Conservation (phyloP, 2,113 vertebrate species). For the Bos javanicus region DNA sequence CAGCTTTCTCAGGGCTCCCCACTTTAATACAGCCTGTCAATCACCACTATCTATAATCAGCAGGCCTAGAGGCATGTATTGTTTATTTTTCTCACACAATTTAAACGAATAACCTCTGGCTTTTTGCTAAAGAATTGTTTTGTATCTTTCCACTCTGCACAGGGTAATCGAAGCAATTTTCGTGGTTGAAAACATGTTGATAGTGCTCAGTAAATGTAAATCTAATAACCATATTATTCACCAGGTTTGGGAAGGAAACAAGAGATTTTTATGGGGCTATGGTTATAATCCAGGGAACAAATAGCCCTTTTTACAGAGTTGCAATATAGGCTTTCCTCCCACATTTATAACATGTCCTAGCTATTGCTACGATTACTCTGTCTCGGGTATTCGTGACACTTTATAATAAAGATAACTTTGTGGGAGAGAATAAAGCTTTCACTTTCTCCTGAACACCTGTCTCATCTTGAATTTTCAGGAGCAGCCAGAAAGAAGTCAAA, state of each 20-base stretch:
- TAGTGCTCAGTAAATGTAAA: constrained; percentile 2
- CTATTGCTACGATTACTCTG: background rate
- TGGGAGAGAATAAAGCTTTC: background rate
- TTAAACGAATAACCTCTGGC: constrained; percentile 59
- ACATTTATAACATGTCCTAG: background rate
- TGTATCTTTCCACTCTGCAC: constrained; percentile 46
- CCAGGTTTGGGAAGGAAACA: constrained; percentile 14
- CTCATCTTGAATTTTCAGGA: background rate
- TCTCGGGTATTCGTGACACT: background rate
- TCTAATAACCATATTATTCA: constrained; percentile 13
- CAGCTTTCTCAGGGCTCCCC: constrained; percentile 1
- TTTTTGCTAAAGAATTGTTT: constrained; percentile 56
- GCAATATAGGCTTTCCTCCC: background rate
- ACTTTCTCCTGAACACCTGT: background rate
- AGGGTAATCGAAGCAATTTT: background rate
- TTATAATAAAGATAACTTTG: background rate
- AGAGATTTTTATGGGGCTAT: background rate
- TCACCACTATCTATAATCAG: constrained; percentile 31
- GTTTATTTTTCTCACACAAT: constrained; percentile 36
- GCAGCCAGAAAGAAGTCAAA: background rate
- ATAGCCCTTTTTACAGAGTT: background rate
- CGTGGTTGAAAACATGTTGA: background rate
- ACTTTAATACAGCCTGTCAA: constrained; percentile 47
- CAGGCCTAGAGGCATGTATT: constrained; percentile 2
- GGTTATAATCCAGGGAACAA: background rate